Evolutionary conservation across 1,140 invertebrate genomes (phyloP).

Genomic region (Plectus sambesii): DNA sequence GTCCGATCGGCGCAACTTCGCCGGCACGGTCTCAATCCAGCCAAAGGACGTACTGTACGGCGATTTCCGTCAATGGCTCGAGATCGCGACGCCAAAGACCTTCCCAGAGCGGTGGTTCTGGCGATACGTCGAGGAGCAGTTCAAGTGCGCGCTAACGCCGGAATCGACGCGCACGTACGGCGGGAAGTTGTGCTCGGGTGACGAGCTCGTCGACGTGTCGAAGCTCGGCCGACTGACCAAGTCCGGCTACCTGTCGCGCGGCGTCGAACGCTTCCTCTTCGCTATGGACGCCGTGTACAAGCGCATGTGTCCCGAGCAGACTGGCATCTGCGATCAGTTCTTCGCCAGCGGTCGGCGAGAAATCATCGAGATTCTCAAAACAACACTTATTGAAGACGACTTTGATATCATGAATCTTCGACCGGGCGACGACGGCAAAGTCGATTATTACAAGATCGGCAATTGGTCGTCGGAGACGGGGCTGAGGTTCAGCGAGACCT

Average conservation of each 20-base stretch:
- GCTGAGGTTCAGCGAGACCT: constrained; percentile 19
- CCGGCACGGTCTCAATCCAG: constrained; percentile 38
- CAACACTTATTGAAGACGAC: constrained; percentile 28
- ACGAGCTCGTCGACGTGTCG: constrained; percentile 34
- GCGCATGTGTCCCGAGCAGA: constrained; percentile 24
- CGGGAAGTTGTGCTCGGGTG: constrained; percentile 39
- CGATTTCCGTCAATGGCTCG: constrained; percentile 29
- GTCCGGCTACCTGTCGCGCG: constrained; percentile 33
- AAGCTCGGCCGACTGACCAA: constrained; percentile 34
- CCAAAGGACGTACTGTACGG: constrained; percentile 33
- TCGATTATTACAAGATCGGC: constrained; percentile 32
- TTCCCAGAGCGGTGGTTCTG: constrained; percentile 41
- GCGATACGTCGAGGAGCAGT: constrained; percentile 34
- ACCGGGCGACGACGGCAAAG: constrained; percentile 21
- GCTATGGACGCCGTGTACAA: constrained; percentile 29
- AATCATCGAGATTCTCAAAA: constrained; percentile 26
- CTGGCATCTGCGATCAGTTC: constrained; percentile 33
- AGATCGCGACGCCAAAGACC: constrained; percentile 32
- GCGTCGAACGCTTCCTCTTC: constrained; percentile 31
- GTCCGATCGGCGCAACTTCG: constrained; percentile 27
- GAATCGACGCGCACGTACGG: constrained; percentile 28
- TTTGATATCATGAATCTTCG: constrained; percentile 26
- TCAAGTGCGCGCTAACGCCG: constrained; percentile 33
- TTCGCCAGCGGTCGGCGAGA: constrained; percentile 30
- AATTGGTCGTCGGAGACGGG: constrained; percentile 30